Evolutionary conservation across 2,113 vertebrate species (phyloP), one percentile per base, ranked within the genome.

Genomic region (Anguilla rostrata): DNA sequence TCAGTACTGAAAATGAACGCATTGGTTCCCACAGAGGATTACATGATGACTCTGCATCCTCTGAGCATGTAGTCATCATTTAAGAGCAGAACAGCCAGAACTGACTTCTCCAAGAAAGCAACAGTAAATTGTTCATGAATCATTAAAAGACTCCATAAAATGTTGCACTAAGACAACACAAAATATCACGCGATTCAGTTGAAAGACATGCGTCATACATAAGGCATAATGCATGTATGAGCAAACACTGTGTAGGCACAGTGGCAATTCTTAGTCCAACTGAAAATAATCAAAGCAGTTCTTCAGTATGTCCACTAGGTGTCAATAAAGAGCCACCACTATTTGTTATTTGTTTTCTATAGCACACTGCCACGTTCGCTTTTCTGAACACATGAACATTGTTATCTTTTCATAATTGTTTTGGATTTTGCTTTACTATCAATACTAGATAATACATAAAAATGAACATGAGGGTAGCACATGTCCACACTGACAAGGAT

Each of bases 21-120:
- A 22, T 75, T 84, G 60, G 56, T 60, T 66, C 29, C 15, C 26
- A 71, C 83, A 41, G 83, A 60, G 71, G 83, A 84, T 84, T 84
- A 84, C 39, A 75, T 84, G 83, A 84, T 84, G 83, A 84, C 71
- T 39, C 75, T 84, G 18, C 40, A 75, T 84, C 18, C 71, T 0
- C 39, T 18, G 40, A n/a, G 63, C 83, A 20, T 43, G 39, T 39
- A 26, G 8, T 41, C 34, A 84, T 84, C 83, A 84, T 60, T 60
- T 84, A 18, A 75, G 63, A 71, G 39, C 83, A 20, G 22, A 71
- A 43, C 83, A 84, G 83, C 39, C 71, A 9, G 57, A 83, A 83
- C 41, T 46, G 26, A 34, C 53, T 71, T 43, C 39, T 41, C 12
- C 34, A 71, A 20, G 39, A 14, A 53, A 53, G 49, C 49, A 53